phyloP scores from a whole-genome alignment of 2,113 vertebrate species.

The Acrocephalus kingi region DNA sequence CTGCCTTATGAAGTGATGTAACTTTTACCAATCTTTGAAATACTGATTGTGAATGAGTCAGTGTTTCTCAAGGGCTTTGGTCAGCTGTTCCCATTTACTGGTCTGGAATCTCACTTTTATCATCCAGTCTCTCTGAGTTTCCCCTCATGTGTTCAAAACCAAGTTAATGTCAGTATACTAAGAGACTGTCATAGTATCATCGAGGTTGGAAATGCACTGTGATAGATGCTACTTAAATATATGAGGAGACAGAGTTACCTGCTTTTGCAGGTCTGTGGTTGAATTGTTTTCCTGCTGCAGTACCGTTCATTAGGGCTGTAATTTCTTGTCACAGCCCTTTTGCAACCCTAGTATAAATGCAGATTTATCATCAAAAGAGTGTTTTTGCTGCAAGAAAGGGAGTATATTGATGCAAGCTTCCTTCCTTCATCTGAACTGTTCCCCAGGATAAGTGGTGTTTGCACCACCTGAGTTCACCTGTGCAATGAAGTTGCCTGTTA shows the following conservation, averaged over 20 bases:
- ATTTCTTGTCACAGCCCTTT: background rate
- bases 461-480: background rate
- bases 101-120: constrained; percentile 52
- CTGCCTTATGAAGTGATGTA: constrained; percentile 23
- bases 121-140: background rate
- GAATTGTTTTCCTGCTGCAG: background rate
- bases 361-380: background rate
- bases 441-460: background rate
- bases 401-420: background rate
- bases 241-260: background rate
- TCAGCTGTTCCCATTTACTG: constrained; percentile 52
- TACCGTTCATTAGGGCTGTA: background rate
- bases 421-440: background rate
- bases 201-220: background rate
- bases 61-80: constrained; percentile 44
- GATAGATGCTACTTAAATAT: background rate
- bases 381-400: background rate
- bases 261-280: background rate
- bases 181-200: background rate
- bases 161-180: background rate
- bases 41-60: constrained; percentile 29
- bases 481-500: background rate
- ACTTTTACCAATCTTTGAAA: constrained; percentile 52
- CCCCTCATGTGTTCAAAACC: background rate
- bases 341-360: background rate